These are phyloP conservation scores for Meghimatium bilineatum DNA, from an alignment of 2,888 invertebrate genomes.

Conservation along the genomic window DNA sequence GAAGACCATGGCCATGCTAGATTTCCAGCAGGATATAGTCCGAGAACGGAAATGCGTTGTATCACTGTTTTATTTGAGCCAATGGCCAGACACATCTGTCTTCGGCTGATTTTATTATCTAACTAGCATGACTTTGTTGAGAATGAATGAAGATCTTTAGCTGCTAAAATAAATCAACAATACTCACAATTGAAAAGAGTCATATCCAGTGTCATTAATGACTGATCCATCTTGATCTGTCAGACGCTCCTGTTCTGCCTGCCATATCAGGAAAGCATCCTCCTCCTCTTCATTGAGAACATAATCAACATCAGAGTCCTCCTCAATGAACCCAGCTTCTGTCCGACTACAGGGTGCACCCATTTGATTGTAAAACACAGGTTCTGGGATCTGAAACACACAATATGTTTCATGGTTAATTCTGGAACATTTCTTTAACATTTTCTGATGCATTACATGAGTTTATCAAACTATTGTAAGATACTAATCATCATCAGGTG, in stretches of 20 bases:
- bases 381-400: constrained; percentile 59
- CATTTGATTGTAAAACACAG: constrained; percentile 65
- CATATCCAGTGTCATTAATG: constrained; percentile 43
- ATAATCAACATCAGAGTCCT: constrained; percentile 55
- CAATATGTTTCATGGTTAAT: neutral
- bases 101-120: no score
- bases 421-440: neutral
- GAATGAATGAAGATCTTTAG: no score
- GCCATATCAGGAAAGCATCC: constrained; percentile 60
- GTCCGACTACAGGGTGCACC: constrained; percentile 65
- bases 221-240: neutral
- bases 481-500: no score
- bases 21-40: no score
- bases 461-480: no score
- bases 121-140: no score
- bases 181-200: constrained; percentile 37
- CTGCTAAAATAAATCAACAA: neutral
- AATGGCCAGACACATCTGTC: no score
- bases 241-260: constrained; percentile 54
- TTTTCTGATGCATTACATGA: no score
- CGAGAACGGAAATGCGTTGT: no score
- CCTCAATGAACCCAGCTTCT: constrained; percentile 63
- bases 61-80: no score
- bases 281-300: constrained; percentile 63
- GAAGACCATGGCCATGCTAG: no score